Conservation (phyloP, 2,113 vertebrate genomes). For the Aphelocoma coerulescens region DNA sequence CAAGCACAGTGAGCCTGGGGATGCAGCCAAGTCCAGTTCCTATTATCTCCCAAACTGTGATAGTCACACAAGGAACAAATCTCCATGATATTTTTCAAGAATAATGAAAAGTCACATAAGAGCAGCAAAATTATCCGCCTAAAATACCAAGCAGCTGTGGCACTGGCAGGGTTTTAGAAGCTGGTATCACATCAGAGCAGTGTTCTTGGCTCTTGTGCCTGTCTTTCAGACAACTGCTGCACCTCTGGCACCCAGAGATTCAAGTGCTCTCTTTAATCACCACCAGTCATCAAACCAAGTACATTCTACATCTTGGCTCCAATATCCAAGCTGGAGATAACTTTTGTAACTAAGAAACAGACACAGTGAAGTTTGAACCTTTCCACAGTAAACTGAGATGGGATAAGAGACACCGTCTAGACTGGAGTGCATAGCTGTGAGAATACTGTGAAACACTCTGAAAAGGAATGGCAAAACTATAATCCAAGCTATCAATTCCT, state of each 20-base stretch:
- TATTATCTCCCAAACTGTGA: neutral
- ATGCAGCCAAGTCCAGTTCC: neutral
- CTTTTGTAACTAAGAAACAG: neutral
- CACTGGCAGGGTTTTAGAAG: neutral
- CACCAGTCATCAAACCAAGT: neutral
- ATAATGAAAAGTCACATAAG: neutral
- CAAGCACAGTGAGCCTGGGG: neutral
- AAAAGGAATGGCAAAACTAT: neutral
- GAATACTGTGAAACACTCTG: neutral
- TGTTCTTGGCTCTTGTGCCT: neutral
- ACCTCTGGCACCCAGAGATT: neutral
- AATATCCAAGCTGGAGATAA: neutral
- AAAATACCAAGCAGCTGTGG: conserved; percentile 1
- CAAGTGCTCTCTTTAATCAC: neutral
- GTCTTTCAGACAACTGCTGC: neutral
- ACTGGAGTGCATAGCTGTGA: neutral
- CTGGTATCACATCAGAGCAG: neutral
- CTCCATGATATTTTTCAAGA: neutral
- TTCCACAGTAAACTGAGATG: neutral
- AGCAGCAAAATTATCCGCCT: neutral
- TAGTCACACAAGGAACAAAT: conserved; percentile 9
- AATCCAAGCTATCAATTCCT: neutral
- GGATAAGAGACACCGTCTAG: neutral
- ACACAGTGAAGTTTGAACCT: neutral
- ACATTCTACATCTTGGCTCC: neutral